These are phyloP conservation scores for Gymnocypris eckloni DNA, from an alignment of 2,797 vertebrate genomes.

Conservation along the genomic window DNA sequence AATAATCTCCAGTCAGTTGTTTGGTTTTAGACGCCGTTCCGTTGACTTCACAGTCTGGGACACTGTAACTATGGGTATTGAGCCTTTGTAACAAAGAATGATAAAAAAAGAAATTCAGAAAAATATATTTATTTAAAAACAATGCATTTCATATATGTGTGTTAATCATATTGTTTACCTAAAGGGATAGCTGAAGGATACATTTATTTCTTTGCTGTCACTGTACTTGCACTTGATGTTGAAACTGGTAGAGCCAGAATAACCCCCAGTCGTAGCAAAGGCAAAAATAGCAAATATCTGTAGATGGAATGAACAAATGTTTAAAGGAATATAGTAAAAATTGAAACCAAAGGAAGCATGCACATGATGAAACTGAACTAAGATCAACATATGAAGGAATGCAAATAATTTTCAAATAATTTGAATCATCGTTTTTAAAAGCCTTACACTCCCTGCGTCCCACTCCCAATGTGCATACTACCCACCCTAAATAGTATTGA, in stretches of 20 bases:
- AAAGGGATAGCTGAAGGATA: slow-evolving; percentile 86
- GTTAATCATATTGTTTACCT: slow-evolving; percentile 66
- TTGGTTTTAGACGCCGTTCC: accelerated
- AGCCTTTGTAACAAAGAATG: slow-evolving; percentile 75
- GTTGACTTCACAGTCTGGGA: slow-evolving; percentile 75
- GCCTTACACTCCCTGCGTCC: too few relatives aligned
- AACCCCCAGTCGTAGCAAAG: slow-evolving; percentile 89
- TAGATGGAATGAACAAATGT: background rate
- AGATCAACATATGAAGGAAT: background rate
- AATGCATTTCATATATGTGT: background rate
- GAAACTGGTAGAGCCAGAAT: slow-evolving; percentile 79
- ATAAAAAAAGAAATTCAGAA: background rate
- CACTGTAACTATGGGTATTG: slow-evolving; percentile 75
- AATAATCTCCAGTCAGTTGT: slow-evolving; percentile 83
- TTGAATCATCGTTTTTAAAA: background rate
- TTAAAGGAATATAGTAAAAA: background rate
- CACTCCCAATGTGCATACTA: too few relatives aligned
- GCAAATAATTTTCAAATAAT: background rate
- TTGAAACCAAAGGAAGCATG: background rate
- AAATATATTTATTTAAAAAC: background rate
- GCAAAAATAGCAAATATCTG: slow-evolving; percentile 94
- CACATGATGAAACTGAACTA: background rate
- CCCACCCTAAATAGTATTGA: too few relatives aligned
- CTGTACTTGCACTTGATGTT: slow-evolving; percentile 74
- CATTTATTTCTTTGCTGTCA: background rate